phyloP scores from a whole-genome alignment of 2,797 vertebrate genomes.

The Tapera naevia region DNA sequence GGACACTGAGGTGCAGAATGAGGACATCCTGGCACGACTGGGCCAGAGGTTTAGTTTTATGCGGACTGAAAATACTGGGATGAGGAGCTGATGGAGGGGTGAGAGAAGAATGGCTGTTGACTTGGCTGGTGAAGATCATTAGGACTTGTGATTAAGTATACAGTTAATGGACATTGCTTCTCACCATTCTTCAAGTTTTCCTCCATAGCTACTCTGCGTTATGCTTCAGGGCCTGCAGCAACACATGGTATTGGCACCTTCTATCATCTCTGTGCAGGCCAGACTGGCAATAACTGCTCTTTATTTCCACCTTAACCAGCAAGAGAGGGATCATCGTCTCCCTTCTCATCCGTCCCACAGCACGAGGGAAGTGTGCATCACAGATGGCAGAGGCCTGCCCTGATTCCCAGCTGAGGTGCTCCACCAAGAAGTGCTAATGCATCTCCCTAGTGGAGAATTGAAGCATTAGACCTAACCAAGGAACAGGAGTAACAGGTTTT shows the following conservation, averaged over 20 bases:
- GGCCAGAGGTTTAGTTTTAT: background rate
- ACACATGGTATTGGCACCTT: accelerated
- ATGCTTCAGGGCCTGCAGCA: background rate
- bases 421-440: background rate
- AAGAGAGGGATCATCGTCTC: too few relatives aligned
- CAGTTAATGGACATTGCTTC: background rate
- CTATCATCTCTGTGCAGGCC: background rate
- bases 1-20: background rate
- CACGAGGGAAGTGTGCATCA: background rate
- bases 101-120: background rate
- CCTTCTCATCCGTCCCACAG: background rate
- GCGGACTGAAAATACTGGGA: background rate
- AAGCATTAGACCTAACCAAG: background rate
- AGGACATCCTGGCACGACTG: background rate
- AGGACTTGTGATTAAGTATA: background rate
- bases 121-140: background rate
- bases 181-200: background rate
- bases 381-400: background rate
- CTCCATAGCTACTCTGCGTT: background rate
- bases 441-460: background rate
- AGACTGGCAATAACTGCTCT: background rate
- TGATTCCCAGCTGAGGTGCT: background rate
- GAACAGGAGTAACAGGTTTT: background rate
- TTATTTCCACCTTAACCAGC: background rate
- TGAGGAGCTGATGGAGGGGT: background rate